Evolutionary conservation across 2,797 vertebrate genomes (phyloP), one percentile per base, ranked within the genome.

Genomic region (Mormyrops boulengeri): DNA sequence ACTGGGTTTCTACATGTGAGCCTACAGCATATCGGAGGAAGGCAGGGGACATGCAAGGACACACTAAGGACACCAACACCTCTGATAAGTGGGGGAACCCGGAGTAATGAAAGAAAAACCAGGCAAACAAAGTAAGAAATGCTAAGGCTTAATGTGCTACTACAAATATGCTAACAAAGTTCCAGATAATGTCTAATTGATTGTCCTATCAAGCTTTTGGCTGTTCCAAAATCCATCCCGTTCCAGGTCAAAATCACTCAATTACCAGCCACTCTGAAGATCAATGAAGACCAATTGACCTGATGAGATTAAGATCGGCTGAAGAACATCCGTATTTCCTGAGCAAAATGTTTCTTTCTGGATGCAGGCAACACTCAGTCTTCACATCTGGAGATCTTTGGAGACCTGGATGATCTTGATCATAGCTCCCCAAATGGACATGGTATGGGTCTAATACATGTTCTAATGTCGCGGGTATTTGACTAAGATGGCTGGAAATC

Each of bases 321-420:
- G 73, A 88, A 26, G 41, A 22, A 9, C 19, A 38, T 55, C 86
- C 44, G 52, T 85, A 85, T 88, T 85, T 50, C 19, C 89, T 3
- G 3, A 38, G n/a, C 17, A 82, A 88, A 41, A 60, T 44, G 85
- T 55, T 89, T 77, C 62, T 87, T 89, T 89, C 69, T n/a, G 22
- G 52, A 89, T 87, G 86, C 6, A 12, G 34, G 89, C 85, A 53
- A 66, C 53, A 19, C 41, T 89, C 89, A 86, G 62, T 89, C 87
- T 89, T 86, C 57, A 60, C 30, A 52, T 50, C 8, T 85, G 89
- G 82, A 60, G 22, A 22, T 34, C 7, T 34, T 30, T 34, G 66
- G 66, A 73, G 66, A 5, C 30, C 77, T 22, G 26, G 38, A 62
- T 55, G 80, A 77, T 85, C 53, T 66, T 19, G 60, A 47, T 53